Base-by-base conservation (phyloP, 2,888 invertebrate genomes). In the Nymphalis polychloros region DNA sequence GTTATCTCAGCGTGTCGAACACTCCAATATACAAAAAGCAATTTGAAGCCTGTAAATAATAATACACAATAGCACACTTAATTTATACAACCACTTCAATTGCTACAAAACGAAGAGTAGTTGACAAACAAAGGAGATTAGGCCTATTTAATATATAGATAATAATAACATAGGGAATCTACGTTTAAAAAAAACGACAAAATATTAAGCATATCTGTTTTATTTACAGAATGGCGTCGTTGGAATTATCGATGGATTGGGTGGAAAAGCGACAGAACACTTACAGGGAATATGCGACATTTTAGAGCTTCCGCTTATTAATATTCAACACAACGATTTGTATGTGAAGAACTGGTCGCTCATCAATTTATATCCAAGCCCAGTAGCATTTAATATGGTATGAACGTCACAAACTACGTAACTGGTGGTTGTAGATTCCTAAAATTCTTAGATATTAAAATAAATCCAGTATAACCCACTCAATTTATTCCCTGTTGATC, bases 171-270 rank as follows among this genome's bases (percentile, higher is more conserved):
- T 41, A 41, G 27, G 49, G 41, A 55, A 19, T 50, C 19, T 5
- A 20, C 19, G 3, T 20, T 20, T 50, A 0, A 41, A 52, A 8
- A 23, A 48, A 48, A 47, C 17, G 20, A 13, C 16, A 27, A 16
- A 6, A 31, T 55, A 55, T 55, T 8, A 31, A 41, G 8, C 8
- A 35, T 10, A 19, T 50, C 4, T 63, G 20, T 6, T 46, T 62
- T 59, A 10, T 55, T 86, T 87, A 52, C 79, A 94, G 94, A 93
- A 94, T 78, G 97, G 97, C 62, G 94, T 98, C 2, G 95, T 96
- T 4, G 98, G 96, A 7, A 95, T 98, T 49, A 96, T 98, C 81
- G 98, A 98, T 7, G 98, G 98, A 0, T 94, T 95, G 52, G 94
- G 96, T 8, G 93, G 94, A 5, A 90, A 94, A 70, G 94, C 95